Evolutionary conservation across 1,140 invertebrate species (phyloP).

Genomic region (Drosophila kepulauana): DNA sequence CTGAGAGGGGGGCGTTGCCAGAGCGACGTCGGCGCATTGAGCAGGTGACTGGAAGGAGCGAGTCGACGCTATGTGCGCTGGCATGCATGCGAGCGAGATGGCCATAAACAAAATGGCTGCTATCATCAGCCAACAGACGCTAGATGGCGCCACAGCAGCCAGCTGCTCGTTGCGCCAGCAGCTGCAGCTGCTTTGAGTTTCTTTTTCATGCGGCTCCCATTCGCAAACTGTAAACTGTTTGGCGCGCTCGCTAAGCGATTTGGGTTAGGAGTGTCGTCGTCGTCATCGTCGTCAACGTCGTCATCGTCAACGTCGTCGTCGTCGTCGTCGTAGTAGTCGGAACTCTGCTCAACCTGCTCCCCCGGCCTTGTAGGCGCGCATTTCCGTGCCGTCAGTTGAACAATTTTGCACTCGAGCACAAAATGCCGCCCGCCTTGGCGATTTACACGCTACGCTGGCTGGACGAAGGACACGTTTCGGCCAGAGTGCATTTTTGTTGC

Average conservation of each 20-base stretch:
- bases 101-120: conserved; percentile 84
- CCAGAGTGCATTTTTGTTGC: conserved; percentile 64
- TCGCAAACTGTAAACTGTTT: conserved; percentile 64
- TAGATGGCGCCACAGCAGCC: conserved; percentile 77
- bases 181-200: conserved; percentile 26
- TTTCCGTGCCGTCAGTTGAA: conserved; percentile 66
- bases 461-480: conserved; percentile 11
- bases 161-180: conserved; percentile 29
- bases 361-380: conserved; percentile 75
- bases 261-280: conserved; percentile 76
- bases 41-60: conserved; percentile 74
- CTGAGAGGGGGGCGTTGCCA: conserved; percentile 76
- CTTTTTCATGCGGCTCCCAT: conserved; percentile 26
- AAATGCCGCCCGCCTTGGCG: conserved; percentile 69
- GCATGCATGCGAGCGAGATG: conserved; percentile 41
- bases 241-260: conserved; percentile 80
- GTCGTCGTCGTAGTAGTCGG: conserved; percentile 16
- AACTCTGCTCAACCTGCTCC: conserved; percentile 24
- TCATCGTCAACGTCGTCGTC: conserved; percentile 22
- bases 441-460: conserved; percentile 62
- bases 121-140: conserved; percentile 67
- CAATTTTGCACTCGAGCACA: conserved; percentile 78
- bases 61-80: conserved; percentile 27
- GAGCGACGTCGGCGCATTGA: conserved; percentile 63
- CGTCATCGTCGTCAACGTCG: background rate